These are phyloP conservation scores for Adrianichthys oophorus DNA, from an alignment of 2,797 vertebrate species.

Conservation along the genomic window DNA sequence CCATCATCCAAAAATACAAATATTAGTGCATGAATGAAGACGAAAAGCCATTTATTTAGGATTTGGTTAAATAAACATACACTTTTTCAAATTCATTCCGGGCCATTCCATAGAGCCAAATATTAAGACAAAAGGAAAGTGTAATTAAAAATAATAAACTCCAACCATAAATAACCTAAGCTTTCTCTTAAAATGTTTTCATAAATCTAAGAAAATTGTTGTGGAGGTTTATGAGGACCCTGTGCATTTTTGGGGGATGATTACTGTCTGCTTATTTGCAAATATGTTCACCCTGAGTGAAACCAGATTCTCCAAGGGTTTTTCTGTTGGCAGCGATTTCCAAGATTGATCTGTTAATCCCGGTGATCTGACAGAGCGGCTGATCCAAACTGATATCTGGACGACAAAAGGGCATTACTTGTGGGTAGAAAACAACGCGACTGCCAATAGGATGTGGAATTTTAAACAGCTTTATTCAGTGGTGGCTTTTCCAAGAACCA, in stretches of 20 bases:
- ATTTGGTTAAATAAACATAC: conserved; percentile 8
- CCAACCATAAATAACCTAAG: conserved; percentile 29
- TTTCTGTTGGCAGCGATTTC: conserved; percentile 52
- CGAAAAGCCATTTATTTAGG: conserved; percentile 11
- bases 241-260: conserved; percentile 50
- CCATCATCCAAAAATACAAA: conserved; percentile 12
- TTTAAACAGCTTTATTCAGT: conserved; percentile 42
- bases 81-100: conserved; percentile 2
- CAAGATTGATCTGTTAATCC: conserved; percentile 60
- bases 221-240: conserved; percentile 38
- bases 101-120: conserved; percentile 9
- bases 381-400: conserved; percentile 68
- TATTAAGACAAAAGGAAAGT: conserved; percentile 27
- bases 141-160: conserved; percentile 45
- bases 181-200: conserved; percentile 29
- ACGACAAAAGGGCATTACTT: conserved; percentile 53
- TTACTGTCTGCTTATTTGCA: conserved; percentile 51
- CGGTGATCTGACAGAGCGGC: conserved; percentile 52
- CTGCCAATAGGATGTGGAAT: conserved; percentile 54
- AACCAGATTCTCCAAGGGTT: conserved; percentile 38
- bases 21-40: neutral
- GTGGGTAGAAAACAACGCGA: conserved; percentile 56
- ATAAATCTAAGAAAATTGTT: conserved; percentile 29
- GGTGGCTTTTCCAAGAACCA: conserved; percentile 29
- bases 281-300: conserved; percentile 43